These are phyloP conservation scores for Paralichthys olivaceus DNA, from an alignment of 2,113 vertebrate genomes.

Conservation along the genomic window DNA sequence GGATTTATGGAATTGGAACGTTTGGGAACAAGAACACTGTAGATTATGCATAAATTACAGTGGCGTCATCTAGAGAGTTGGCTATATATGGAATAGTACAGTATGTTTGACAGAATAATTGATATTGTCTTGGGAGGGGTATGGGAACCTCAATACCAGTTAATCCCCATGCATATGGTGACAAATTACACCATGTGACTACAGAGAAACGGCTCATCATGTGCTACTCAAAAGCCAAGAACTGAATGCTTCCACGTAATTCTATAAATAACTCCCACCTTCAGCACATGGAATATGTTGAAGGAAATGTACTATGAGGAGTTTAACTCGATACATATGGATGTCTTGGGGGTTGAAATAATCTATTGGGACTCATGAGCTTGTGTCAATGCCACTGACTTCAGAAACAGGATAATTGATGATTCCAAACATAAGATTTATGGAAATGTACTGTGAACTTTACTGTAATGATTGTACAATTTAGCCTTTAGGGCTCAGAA, in stretches of 20 bases:
- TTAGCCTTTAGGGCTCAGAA: not conserved
- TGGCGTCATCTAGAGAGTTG: constrained; percentile 3
- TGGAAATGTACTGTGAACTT: constrained; percentile 5
- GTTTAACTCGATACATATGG: constrained; percentile 49
- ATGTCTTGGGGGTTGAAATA: constrained; percentile 24
- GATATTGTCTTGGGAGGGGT: constrained; percentile 43
- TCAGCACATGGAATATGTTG: constrained; percentile 11
- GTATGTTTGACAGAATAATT: constrained; percentile 35
- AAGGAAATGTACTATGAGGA: constrained; percentile 14
- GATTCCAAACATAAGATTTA: constrained; percentile 10
- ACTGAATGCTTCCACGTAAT: constrained; percentile 25
- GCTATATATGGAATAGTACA: constrained; percentile 31
- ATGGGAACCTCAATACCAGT: not conserved
- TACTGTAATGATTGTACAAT: not conserved
- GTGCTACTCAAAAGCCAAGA: constrained; percentile 23
- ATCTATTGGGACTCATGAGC: not conserved
- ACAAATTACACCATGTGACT: constrained; percentile 18
- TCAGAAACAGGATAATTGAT: constrained; percentile 10
- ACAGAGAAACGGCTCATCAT: constrained; percentile 36
- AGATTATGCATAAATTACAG: constrained; percentile 21
- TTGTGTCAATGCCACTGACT: not conserved
- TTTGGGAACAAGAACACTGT: not conserved
- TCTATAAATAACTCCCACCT: constrained; percentile 49
- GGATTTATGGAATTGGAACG: not conserved
- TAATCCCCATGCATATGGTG: constrained; percentile 43